Evolutionary conservation across 2,797 vertebrate species (phyloP).

Genomic region (Brachyrhaphis roseni): DNA sequence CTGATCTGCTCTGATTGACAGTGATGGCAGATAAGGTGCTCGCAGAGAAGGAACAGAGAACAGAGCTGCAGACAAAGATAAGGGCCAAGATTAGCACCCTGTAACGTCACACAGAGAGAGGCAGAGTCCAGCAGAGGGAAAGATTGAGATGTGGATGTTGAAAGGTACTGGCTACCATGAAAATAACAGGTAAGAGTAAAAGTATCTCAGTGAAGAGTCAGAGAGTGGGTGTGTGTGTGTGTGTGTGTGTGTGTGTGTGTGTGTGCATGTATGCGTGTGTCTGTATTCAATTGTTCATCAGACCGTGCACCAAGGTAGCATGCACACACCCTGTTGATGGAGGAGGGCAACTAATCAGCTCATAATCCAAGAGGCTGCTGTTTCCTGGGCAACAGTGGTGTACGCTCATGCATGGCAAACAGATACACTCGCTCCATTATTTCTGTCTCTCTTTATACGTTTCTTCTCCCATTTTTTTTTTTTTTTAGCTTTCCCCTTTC

Average conservation of each 20-base stretch:
- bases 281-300: slow-evolving; percentile 51
- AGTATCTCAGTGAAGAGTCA: slow-evolving; percentile 33
- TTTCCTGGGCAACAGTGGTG: slow-evolving; percentile 76
- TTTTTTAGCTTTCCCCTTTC: slow-evolving; percentile 15
- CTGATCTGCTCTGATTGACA: slow-evolving; percentile 81
- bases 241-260: not conserved
- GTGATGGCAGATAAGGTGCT: slow-evolving; percentile 79
- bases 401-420: slow-evolving; percentile 74
- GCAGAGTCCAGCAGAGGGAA: slow-evolving; percentile 48
- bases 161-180: slow-evolving; percentile 63
- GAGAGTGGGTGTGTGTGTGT: slow-evolving; percentile 6
- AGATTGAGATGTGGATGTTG: slow-evolving; percentile 73
- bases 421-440: slow-evolving; percentile 55
- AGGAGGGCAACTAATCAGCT: slow-evolving; percentile 76
- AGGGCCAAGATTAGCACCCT: slow-evolving; percentile 78
- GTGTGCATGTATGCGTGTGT: not conserved
- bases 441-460: slow-evolving; percentile 38
- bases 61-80: slow-evolving; percentile 79
- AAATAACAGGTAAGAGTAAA: slow-evolving; percentile 60
- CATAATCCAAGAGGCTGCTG: slow-evolving; percentile 71
- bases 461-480: slow-evolving; percentile 18
- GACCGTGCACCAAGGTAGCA: slow-evolving; percentile 65
- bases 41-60: slow-evolving; percentile 73
- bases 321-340: slow-evolving; percentile 58
- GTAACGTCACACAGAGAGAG: slow-evolving; percentile 60